phyloP scores from a whole-genome alignment of 2,888 invertebrate species.

The Drosophila anceps region DNA sequence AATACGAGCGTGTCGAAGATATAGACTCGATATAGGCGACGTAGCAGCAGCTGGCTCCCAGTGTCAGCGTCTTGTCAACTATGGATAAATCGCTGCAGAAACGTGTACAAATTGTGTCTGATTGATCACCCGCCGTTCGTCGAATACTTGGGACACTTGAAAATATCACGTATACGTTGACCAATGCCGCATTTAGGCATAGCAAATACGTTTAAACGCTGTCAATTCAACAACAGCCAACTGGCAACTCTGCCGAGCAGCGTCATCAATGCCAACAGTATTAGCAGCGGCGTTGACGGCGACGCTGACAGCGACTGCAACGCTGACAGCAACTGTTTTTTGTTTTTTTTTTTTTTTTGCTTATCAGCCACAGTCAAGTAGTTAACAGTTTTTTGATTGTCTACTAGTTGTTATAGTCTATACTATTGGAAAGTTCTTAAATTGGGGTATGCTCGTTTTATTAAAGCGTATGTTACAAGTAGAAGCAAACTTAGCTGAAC shows the following conservation, averaged over 20 bases:
- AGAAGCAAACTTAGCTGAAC: neutral
- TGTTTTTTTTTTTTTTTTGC: slow-evolving; percentile 1
- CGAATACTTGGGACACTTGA: slow-evolving; percentile 4
- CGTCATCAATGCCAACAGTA: slow-evolving; percentile 12
- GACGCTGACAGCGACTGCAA: neutral
- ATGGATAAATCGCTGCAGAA: slow-evolving; percentile 48
- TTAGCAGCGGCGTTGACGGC: slow-evolving; percentile 6
- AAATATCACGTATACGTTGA: slow-evolving; percentile 55
- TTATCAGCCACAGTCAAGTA: slow-evolving; percentile 34
- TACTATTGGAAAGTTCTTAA: too few species aligned
- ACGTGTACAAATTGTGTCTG: slow-evolving; percentile 44
- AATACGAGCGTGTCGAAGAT: slow-evolving; percentile 36
- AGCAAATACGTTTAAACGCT: slow-evolving; percentile 42
- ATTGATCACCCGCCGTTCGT: slow-evolving; percentile 39
- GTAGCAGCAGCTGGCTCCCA: slow-evolving; percentile 3
- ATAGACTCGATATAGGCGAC: slow-evolving; percentile 31
- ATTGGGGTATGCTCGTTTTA: neutral
- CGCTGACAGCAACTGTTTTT: neutral
- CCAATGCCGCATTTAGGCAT: slow-evolving; percentile 43
- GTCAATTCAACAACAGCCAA: slow-evolving; percentile 17
- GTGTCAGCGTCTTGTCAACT: slow-evolving; percentile 40
- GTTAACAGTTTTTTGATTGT: slow-evolving; percentile 11
- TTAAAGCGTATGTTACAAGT: neutral
- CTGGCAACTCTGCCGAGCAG: neutral
- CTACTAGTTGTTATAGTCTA: slow-evolving; percentile 1